Conservation (phyloP, 2,797 vertebrate species). For the Masticophis lateralis region DNA sequence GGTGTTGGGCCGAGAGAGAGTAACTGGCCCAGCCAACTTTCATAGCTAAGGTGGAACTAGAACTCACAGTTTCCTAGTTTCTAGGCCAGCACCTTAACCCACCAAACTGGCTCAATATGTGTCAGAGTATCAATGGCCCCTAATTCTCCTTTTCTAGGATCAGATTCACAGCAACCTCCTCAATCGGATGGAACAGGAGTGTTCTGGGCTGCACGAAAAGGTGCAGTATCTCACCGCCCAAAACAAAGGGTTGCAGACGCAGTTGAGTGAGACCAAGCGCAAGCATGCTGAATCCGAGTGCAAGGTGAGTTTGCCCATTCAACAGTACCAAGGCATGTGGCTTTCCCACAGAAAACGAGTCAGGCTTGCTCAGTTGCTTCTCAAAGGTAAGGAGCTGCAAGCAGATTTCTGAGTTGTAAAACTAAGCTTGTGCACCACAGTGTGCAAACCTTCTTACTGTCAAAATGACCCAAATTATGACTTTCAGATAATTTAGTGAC, state of each 20-base stretch:
- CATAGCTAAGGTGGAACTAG: neutral
- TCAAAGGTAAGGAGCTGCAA: neutral
- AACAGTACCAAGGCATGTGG: too few species aligned
- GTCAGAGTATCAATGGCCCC: neutral
- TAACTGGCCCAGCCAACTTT: neutral
- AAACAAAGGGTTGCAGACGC: conserved; percentile 88
- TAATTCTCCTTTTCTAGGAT: conserved; percentile 71
- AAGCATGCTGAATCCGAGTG: conserved; percentile 89
- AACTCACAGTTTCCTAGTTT: neutral
- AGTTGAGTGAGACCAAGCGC: conserved; percentile 90
- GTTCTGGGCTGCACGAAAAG: conserved; percentile 84
- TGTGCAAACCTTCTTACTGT: neutral
- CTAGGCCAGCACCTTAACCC: neutral
- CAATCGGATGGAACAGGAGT: conserved; percentile 85
- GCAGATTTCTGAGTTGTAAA: neutral
- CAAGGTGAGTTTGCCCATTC: conserved; percentile 76
- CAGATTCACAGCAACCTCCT: conserved; percentile 87
- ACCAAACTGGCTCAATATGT: neutral
- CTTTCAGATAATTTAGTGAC: neutral
- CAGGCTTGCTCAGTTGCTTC: neutral
- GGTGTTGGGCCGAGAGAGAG: neutral
- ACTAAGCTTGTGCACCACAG: neutral
- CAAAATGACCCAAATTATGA: neutral
- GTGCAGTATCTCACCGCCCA: conserved; percentile 84
- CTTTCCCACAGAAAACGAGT: neutral